A percentile compares a stretch with the other conserved stretches of the same genome.
phyloP scores from a whole-genome alignment of 2,888 invertebrate genomes.

The Tinea pellionella region DNA sequence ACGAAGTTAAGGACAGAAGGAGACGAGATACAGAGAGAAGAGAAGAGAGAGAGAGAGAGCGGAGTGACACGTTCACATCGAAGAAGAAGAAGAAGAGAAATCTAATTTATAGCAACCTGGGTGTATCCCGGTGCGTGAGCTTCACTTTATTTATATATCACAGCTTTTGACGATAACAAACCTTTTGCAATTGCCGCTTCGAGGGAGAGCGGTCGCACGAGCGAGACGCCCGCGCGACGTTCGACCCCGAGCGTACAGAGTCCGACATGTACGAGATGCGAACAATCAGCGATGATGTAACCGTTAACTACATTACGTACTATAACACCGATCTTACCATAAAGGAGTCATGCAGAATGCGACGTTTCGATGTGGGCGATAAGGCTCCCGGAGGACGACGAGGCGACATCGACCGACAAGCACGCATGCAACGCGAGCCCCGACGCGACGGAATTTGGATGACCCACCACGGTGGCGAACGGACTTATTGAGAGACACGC shows the following conservation, averaged over 20 bases:
- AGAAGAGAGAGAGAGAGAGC: slow-evolving; percentile 10
- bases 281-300: neutral
- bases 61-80: slow-evolving; percentile 15
- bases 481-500: too few relatives aligned
- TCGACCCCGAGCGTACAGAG: neutral
- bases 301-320: neutral
- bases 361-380: slow-evolving; percentile 61
- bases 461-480: too few relatives aligned
- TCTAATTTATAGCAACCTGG: slow-evolving; percentile 40
- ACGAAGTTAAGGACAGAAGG: slow-evolving; percentile 22
- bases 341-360: slow-evolving; percentile 20
- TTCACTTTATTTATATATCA: slow-evolving; percentile 61
- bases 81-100: slow-evolving; percentile 41
- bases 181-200: slow-evolving; percentile 68
- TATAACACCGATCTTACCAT: neutral
- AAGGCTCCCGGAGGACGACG: slow-evolving; percentile 54
- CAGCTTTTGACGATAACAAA: slow-evolving; percentile 71
- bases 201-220: slow-evolving; percentile 59
- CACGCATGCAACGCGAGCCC: slow-evolving; percentile 66
- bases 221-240: neutral
- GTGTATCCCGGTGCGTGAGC: slow-evolving; percentile 39
- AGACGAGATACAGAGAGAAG: slow-evolving; percentile 16
- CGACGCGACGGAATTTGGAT: slow-evolving; percentile 62
- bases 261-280: neutral
- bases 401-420: slow-evolving; percentile 47